phyloP scores from a whole-genome alignment of 2,888 invertebrate species.

The Drosophila testacea region DNA sequence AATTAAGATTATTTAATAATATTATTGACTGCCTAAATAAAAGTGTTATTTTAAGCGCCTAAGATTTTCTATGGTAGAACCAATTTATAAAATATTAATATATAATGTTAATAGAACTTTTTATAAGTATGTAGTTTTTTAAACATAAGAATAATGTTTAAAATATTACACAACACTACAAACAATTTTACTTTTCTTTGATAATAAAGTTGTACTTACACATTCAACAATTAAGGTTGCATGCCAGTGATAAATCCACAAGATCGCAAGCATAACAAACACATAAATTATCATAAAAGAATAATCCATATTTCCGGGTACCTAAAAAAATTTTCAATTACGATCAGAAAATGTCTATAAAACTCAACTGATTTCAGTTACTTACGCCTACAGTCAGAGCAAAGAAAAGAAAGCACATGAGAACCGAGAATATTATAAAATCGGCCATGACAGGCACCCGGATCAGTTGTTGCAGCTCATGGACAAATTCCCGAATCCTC shows the following conservation, averaged over 20 bases:
- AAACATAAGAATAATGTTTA: too few relatives aligned
- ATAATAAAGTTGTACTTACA: slow-evolving; percentile 47
- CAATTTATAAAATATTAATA: too few relatives aligned
- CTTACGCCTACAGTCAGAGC: slow-evolving; percentile 72
- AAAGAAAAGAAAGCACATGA: slow-evolving; percentile 80
- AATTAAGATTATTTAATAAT: too few relatives aligned
- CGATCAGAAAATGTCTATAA: too few relatives aligned
- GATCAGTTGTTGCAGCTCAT: slow-evolving; percentile 65
- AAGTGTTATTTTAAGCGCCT: too few relatives aligned
- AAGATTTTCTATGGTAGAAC: too few relatives aligned
- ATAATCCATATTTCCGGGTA: slow-evolving; percentile 74
- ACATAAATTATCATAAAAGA: slow-evolving; percentile 73
- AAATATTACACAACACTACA: too few relatives aligned
- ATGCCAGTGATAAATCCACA: slow-evolving; percentile 82
- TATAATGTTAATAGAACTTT: too few relatives aligned
- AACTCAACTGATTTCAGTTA: neutral
- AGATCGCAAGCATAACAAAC: slow-evolving; percentile 68
- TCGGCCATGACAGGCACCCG: slow-evolving; percentile 78
- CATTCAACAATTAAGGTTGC: slow-evolving; percentile 73
- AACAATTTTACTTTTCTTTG: too few relatives aligned
- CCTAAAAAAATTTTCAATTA: slow-evolving; percentile 32
- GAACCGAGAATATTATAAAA: slow-evolving; percentile 78
- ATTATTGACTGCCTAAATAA: too few relatives aligned
- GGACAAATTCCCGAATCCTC: slow-evolving; percentile 59
- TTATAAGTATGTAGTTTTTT: too few relatives aligned